phyloP scores from a whole-genome alignment of 2,797 vertebrate genomes.

The Cebuella pygmaea region DNA sequence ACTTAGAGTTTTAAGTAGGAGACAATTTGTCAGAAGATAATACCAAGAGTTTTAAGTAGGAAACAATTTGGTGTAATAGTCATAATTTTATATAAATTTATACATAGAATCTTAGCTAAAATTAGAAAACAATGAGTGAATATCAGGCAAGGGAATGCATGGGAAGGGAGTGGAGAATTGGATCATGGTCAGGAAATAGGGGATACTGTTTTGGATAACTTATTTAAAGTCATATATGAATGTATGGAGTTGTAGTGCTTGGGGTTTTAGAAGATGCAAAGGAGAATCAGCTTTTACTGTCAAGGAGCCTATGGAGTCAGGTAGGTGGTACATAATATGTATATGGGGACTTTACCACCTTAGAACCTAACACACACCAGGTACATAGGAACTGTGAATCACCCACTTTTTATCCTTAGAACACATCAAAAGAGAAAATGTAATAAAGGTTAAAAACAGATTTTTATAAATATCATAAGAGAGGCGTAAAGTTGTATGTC shows the following conservation, averaged over 20 bases:
- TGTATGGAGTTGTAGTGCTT: background rate
- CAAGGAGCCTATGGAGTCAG: background rate
- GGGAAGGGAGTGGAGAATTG: background rate
- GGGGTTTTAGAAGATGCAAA: background rate
- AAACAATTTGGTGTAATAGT: constrained; percentile 22
- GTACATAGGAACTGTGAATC: background rate
- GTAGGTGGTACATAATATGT: accelerated
- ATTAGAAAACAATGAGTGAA: background rate
- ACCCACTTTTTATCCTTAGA: background rate
- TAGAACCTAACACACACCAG: background rate
- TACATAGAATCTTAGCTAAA: constrained; percentile 12
- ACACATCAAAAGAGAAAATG: background rate
- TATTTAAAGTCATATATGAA: background rate
- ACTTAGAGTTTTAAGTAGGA: constrained; percentile 10
- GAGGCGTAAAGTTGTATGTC: background rate
- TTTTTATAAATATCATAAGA: background rate
- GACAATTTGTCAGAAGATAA: constrained; percentile 18
- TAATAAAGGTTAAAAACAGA: background rate
- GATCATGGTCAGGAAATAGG: background rate
- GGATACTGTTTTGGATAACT: background rate
- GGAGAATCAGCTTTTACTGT: background rate
- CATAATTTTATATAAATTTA: background rate
- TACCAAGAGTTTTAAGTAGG: background rate
- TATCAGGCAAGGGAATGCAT: background rate
- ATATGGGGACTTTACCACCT: background rate